Conservation (phyloP, 2,113 vertebrate genomes). For the Corvus hawaiiensis region DNA sequence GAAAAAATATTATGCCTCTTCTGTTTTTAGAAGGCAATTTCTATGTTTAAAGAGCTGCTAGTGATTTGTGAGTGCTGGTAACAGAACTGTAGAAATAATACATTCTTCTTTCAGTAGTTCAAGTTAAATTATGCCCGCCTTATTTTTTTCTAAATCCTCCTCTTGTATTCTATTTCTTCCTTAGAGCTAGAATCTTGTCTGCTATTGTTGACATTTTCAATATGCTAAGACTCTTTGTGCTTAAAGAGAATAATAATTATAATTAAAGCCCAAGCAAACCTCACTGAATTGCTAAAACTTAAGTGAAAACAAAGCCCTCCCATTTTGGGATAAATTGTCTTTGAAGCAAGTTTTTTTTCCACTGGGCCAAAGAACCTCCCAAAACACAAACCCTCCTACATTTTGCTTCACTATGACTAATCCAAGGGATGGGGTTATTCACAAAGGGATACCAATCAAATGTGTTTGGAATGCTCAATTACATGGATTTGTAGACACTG, state of each 20-base stretch:
- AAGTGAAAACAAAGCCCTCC: neutral
- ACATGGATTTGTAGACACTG: neutral
- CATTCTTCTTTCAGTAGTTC: neutral
- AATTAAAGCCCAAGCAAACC: conserved; percentile 1
- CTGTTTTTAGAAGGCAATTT: neutral
- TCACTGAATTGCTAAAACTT: neutral
- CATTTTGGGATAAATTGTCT: neutral
- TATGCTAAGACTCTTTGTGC: neutral
- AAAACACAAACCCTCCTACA: neutral
- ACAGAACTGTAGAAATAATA: neutral
- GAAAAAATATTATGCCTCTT: neutral
- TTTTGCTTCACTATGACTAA: neutral
- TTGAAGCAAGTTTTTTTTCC: neutral
- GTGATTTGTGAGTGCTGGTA: neutral
- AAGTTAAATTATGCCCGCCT: neutral
- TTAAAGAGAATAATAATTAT: conserved; percentile 11
- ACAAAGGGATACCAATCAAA: neutral
- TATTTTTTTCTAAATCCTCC: neutral
- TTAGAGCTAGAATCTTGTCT: neutral
- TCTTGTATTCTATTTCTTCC: neutral
- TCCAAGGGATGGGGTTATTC: neutral
- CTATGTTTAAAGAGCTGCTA: neutral
- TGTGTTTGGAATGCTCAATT: neutral
- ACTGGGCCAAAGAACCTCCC: neutral
- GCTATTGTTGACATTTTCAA: neutral